Percentiles rank a stretch among this genome's conserved stretches.
phyloP scores from a whole-genome alignment of 2,113 vertebrate genomes.

The Ranitomeya variabilis region DNA sequence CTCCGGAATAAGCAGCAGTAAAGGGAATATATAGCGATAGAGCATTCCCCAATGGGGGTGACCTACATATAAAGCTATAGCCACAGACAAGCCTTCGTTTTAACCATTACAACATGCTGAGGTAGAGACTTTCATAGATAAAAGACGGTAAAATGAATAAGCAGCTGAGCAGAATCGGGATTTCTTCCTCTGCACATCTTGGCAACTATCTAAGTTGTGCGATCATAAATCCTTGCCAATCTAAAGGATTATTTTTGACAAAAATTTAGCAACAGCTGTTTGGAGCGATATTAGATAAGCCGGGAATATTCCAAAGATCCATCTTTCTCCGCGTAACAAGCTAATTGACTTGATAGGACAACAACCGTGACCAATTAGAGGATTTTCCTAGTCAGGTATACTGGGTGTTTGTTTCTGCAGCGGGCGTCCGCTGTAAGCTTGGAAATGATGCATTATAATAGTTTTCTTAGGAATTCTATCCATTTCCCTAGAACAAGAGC shows the following conservation, averaged over 20 bases:
- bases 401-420: constrained; percentile 15
- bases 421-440: not conserved
- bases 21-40: not conserved
- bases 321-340: constrained; percentile 40
- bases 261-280: constrained; percentile 33
- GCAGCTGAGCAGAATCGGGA: not conserved
- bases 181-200: not conserved
- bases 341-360: constrained; percentile 47
- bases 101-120: not conserved
- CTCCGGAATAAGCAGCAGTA: not conserved
- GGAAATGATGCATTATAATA: not conserved
- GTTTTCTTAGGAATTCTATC: not conserved
- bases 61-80: not conserved
- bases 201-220: not conserved
- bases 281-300: constrained; percentile 19
- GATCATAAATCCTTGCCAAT: not conserved
- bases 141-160: not conserved
- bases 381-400: constrained; percentile 44
- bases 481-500: constrained; percentile 1
- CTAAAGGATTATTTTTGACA: constrained; percentile 28
- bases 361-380: constrained; percentile 40
- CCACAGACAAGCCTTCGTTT: not conserved
- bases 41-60: not conserved
- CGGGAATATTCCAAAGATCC: constrained; percentile 17
- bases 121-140: not conserved